These are phyloP conservation scores for Synergus japonicus DNA, from an alignment of 2,888 invertebrate genomes.

Conservation along the genomic window DNA sequence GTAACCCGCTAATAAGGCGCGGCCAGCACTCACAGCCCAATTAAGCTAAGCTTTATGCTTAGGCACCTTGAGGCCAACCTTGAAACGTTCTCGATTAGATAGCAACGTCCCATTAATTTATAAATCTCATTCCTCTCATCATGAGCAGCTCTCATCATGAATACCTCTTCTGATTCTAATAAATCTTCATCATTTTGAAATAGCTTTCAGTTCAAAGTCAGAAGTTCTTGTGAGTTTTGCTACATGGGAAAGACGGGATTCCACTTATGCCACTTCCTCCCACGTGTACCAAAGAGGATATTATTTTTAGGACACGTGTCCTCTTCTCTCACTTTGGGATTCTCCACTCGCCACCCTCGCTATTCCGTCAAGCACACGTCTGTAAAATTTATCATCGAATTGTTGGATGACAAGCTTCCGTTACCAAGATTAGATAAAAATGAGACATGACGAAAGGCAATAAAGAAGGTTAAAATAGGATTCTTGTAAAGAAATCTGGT, in stretches of 20 bases:
- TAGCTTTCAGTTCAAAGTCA: background rate
- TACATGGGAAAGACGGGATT: background rate
- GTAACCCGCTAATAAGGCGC: constrained; percentile 76
- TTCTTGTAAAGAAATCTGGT: background rate
- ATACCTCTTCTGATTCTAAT: background rate
- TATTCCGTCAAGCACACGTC: constrained; percentile 37
- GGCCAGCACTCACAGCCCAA: constrained; percentile 72
- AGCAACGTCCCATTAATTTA: constrained; percentile 71
- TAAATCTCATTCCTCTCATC: background rate
- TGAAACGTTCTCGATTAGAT: constrained; percentile 72
- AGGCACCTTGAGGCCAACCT: constrained; percentile 68
- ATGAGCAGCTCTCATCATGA: background rate
- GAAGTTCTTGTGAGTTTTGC: background rate
- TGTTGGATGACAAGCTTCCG: constrained; percentile 44
- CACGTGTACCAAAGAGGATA: constrained; percentile 47
- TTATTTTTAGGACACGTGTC: constrained; percentile 54
- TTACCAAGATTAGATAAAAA: constrained; percentile 24
- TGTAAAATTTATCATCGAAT: constrained; percentile 48
- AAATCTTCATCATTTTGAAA: background rate
- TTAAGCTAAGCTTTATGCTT: constrained; percentile 71
- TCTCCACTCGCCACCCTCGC: constrained; percentile 36
- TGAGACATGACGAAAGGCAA: constrained; percentile 12
- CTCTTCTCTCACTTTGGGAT: constrained; percentile 46
- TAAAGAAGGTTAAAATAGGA: constrained; percentile 12
- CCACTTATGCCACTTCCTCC: constrained; percentile 51